Evolutionary conservation across 2,113 vertebrate species (phyloP), one percentile per base, ranked within the genome.

Genomic region (Dipodomys ordii): DNA sequence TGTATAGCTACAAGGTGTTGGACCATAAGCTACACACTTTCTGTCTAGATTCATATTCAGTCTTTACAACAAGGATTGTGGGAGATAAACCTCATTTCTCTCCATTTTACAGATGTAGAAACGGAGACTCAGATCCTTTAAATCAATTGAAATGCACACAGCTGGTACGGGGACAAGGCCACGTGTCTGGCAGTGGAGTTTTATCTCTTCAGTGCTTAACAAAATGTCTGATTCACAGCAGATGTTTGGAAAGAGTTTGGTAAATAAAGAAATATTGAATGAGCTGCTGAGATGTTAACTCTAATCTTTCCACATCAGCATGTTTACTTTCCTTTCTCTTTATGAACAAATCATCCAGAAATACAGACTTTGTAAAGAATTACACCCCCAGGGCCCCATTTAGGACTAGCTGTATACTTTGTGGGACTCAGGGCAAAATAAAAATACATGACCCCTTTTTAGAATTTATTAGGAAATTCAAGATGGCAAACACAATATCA

Each of bases 191-290:
- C 35, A 39, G 11, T 44, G n/a, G 7, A 25, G 8, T 57, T 69
- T 78, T 39, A 5, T 88, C 65, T 64, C 62, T 91, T 85, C 35
- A 12, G 32, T 15, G 23, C 74, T 82, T 72, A 79, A 80, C 30
- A 62, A 76, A 93, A 93, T 35, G n/a, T 53, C 88, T 93, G 68
- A 9, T 65, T 77, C 11, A 16, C 12, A 88, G 62, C 88, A 86
- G 91, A 82, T 88, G 71, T 86, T 88, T 13, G 67, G 67, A 73
- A 69, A 81, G 76, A 49, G 19, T 82, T 92, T 30, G 1, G 73
- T 74, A 82, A 89, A 86, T 84, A 92, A 92, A 82, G 82, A 81
- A 71, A 93, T 76, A 76, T 16, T 84, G 67, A 88, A 65, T 65
- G 83, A 71, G n/a, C 15, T 71, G 62, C 87, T 84, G 28, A 32